Evolutionary conservation across 1,140 invertebrate species (phyloP).

Genomic region (Ptiloglossa arizonensis): DNA sequence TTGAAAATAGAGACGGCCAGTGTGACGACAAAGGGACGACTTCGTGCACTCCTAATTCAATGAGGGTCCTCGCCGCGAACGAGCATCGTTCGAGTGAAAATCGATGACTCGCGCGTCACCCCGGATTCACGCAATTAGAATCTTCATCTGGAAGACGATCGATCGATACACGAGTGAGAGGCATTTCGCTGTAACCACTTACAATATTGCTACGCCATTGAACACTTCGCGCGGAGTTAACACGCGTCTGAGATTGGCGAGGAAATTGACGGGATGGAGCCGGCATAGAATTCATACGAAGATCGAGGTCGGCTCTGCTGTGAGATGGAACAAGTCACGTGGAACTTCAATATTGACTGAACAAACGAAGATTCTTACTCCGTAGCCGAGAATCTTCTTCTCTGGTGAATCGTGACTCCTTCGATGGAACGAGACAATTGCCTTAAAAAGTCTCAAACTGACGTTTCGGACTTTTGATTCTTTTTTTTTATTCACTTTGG

Average conservation of each 20-base stretch:
- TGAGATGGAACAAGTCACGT: too few relatives aligned
- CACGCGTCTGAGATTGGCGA: conserved; percentile 15
- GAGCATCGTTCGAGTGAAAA: neutral
- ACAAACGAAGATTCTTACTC: too few relatives aligned
- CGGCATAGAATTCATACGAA: conserved; percentile 17
- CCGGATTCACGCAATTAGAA: conserved; percentile 3
- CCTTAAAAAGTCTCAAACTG: too few relatives aligned
- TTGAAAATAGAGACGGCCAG: neutral
- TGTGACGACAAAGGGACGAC: neutral
- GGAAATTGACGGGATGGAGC: conserved; percentile 13
- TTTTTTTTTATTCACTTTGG: too few relatives aligned
- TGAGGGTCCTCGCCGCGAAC: neutral
- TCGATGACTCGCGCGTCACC: neutral
- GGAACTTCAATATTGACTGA: too few relatives aligned
- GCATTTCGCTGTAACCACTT: neutral
- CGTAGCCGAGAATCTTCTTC: too few relatives aligned
- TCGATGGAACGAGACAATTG: too few relatives aligned
- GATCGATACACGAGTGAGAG: conserved; percentile 9
- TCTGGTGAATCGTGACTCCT: too few relatives aligned
- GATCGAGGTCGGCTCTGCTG: too few relatives aligned
- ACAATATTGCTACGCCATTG: conserved; percentile 1
- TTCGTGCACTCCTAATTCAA: neutral
- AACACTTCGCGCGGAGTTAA: conserved; percentile 10
- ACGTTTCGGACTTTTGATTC: too few relatives aligned
- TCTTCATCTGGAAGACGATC: conserved; percentile 9